Conservation (phyloP, 2,797 vertebrate species). For the Peromyscus eremicus region DNA sequence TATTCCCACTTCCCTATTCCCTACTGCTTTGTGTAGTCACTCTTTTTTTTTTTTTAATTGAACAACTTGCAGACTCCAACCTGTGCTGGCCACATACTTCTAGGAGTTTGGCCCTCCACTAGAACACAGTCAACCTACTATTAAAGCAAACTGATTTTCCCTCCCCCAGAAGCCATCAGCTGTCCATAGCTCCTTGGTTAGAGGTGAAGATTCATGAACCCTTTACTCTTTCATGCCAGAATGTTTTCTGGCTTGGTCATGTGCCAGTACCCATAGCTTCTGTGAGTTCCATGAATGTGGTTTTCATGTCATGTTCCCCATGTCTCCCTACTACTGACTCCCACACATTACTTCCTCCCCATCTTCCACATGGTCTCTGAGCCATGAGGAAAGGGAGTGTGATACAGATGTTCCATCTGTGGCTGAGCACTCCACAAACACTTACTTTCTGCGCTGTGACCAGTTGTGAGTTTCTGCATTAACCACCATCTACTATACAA, state of each 20-base stretch:
- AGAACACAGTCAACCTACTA: not conserved
- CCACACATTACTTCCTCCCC: not conserved
- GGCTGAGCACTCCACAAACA: not conserved
- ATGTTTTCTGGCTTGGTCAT: not conserved
- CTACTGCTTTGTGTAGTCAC: not conserved
- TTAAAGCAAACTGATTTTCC: not conserved
- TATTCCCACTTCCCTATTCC: not conserved
- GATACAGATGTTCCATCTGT: not conserved
- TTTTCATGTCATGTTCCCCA: no score
- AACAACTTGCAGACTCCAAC: not conserved
- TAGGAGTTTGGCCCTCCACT: not conserved
- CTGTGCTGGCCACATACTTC: not conserved
- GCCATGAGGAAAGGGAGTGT: not conserved
- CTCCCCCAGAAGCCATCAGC: not conserved
- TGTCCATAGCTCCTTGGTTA: not conserved
- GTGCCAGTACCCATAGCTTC: not conserved
- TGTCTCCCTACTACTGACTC: no score
- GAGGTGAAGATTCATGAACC: no score
- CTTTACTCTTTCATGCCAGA: not conserved
- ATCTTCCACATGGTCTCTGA: not conserved
- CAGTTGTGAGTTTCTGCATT: not conserved
- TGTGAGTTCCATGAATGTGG: not conserved
- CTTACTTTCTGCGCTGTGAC: not conserved
- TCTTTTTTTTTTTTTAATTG: not conserved
- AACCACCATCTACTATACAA: not conserved